phyloP scores from a whole-genome alignment of 2,888 invertebrate genomes.

The Callyntrura sp. region DNA sequence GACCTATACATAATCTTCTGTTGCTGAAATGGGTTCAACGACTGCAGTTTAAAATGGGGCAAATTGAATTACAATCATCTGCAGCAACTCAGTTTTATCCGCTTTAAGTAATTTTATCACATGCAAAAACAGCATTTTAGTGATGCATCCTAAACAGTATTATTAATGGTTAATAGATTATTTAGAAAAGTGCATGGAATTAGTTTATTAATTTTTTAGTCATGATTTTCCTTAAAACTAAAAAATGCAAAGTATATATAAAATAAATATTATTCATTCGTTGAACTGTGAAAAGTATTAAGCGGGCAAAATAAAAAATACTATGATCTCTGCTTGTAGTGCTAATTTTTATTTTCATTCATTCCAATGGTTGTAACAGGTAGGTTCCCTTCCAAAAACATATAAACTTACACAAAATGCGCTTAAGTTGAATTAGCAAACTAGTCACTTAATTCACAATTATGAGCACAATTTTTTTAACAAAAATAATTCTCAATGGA shows the following conservation, averaged over 20 bases:
- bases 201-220: too few species aligned
- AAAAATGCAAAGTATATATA: neutral
- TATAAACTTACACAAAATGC: neutral
- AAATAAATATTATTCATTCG: too few species aligned
- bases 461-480: neutral
- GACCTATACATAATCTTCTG: conserved; percentile 84
- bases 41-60: conserved; percentile 98
- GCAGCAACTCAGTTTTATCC: conserved; percentile 96
- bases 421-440: neutral
- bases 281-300: too few species aligned
- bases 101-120: conserved; percentile 86
- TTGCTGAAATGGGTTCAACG: conserved; percentile 94
- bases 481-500: neutral
- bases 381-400: neutral
- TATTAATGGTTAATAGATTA: neutral
- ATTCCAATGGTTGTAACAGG: neutral
- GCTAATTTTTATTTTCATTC: neutral
- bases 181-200: neutral
- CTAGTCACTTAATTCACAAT: neutral
- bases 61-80: conserved; percentile 97
- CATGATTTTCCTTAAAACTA: too few species aligned
- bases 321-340: neutral
- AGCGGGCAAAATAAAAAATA: neutral
- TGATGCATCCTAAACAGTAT: conserved; percentile 1
- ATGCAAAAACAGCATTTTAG: neutral